Percentiles rank a stretch among this genome's conserved stretches.
Conservation (phyloP, 2,113 vertebrate genomes). For the Delphinus delphis region DNA sequence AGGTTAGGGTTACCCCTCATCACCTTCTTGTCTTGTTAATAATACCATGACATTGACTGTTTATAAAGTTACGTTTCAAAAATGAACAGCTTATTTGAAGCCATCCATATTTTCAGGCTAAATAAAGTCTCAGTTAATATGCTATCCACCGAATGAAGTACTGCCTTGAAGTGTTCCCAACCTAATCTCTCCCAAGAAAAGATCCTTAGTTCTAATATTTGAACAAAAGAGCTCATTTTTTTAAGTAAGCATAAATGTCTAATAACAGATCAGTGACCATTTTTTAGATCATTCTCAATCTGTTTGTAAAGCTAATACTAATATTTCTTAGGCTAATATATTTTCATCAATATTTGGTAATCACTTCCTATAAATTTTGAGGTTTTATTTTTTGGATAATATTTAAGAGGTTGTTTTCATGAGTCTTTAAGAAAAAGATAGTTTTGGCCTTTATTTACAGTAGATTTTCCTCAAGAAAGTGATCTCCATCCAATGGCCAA, state of each 20-base stretch:
- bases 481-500: constrained; percentile 65
- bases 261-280: not conserved
- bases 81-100: not conserved
- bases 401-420: not conserved
- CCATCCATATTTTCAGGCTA: not conserved
- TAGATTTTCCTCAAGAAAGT: constrained; percentile 38
- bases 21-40: not conserved
- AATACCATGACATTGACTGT: not conserved
- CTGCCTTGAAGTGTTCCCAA: not conserved
- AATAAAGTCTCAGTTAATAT: not conserved
- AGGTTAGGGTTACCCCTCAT: not conserved
- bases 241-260: not conserved
- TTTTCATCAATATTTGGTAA: not conserved
- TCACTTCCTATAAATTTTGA: not conserved
- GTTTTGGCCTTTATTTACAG: not conserved
- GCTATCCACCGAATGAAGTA: not conserved
- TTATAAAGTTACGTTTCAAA: not conserved
- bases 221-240: not conserved
- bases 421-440: not conserved
- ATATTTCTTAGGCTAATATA: not conserved
- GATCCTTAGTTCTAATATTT: not conserved
- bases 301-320: not conserved
- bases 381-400: not conserved
- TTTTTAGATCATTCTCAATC: not conserved
- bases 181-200: not conserved